Conservation (phyloP, 2,888 invertebrate genomes). For the Cheilosia impressa region DNA sequence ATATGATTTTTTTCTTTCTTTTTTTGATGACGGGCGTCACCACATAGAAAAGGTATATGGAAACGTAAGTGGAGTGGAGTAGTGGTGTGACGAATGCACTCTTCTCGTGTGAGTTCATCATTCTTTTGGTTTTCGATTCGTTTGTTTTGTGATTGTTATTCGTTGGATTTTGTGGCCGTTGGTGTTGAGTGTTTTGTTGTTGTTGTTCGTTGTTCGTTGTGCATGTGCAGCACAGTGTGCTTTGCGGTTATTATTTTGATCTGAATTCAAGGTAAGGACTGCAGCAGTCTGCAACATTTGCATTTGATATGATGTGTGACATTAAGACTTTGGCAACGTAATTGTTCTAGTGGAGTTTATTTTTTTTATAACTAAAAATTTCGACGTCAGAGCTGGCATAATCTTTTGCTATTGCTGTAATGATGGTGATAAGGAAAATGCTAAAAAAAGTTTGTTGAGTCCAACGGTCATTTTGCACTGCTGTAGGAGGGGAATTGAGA, state of each 20-base stretch:
- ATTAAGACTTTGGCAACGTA: conserved; percentile 23
- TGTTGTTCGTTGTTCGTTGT: conserved; percentile 1
- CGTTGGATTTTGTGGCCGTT: conserved; percentile 44
- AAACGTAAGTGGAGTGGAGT: conserved; percentile 25
- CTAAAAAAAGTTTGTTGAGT: too few species aligned
- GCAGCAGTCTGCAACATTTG: conserved; percentile 29
- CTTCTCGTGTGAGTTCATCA: conserved; percentile 71
- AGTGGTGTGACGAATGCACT: conserved; percentile 47
- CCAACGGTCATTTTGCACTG: too few species aligned
- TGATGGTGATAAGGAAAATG: too few species aligned
- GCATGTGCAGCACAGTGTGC: conserved; percentile 34
- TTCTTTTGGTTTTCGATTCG: conserved; percentile 64
- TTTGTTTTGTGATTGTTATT: conserved; percentile 72
- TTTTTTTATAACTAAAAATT: not conserved
- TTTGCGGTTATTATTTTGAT: conserved; percentile 67
- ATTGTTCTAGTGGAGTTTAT: not conserved
- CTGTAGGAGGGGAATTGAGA: too few species aligned
- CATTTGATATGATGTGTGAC: conserved; percentile 48
- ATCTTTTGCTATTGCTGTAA: not conserved
- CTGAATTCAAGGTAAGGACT: conserved; percentile 70
- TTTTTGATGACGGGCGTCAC: conserved; percentile 70
- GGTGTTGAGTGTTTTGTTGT: conserved; percentile 4
- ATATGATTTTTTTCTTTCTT: conserved; percentile 23
- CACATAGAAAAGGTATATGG: conserved; percentile 41
- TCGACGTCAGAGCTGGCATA: not conserved